These are phyloP conservation scores for Raphicerus campestris DNA, from an alignment of 2,113 vertebrate genomes.

Conservation along the genomic window DNA sequence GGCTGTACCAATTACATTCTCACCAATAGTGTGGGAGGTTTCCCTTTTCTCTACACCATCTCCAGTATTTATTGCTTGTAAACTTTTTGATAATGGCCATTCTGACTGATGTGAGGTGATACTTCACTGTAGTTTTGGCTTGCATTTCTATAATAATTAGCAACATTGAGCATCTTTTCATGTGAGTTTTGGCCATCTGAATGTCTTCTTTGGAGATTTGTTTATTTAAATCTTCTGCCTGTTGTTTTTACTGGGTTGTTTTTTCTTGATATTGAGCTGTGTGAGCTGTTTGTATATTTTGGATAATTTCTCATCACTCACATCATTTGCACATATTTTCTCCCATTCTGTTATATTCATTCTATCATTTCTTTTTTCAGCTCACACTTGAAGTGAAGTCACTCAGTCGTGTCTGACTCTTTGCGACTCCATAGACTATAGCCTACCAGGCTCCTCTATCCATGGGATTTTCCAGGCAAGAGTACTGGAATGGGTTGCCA, in stretches of 20 bases:
- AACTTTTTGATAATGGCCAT: background rate
- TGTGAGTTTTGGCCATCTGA: background rate
- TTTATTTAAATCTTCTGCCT: background rate
- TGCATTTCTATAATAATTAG: background rate
- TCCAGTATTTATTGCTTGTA: background rate
- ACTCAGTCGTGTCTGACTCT: accelerated
- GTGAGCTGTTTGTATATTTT: background rate
- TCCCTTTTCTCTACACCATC: background rate
- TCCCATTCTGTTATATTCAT: background rate
- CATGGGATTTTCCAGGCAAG: too few species aligned
- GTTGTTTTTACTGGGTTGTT: background rate
- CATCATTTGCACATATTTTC: background rate
- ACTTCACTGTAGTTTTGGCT: background rate
- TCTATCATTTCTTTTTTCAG: background rate
- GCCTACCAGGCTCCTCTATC: too few species aligned
- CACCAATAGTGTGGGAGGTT: background rate
- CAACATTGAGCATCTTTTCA: background rate
- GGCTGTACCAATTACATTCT: background rate
- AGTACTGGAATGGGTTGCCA: too few species aligned
- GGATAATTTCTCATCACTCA: background rate
- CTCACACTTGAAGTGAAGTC: background rate
- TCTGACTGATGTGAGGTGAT: background rate
- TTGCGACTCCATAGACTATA: too few species aligned
- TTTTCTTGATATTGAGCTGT: background rate
- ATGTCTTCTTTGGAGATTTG: background rate